Evolutionary conservation across 2,113 vertebrate species (phyloP).

Genomic region (Asarcornis scutulata): DNA sequence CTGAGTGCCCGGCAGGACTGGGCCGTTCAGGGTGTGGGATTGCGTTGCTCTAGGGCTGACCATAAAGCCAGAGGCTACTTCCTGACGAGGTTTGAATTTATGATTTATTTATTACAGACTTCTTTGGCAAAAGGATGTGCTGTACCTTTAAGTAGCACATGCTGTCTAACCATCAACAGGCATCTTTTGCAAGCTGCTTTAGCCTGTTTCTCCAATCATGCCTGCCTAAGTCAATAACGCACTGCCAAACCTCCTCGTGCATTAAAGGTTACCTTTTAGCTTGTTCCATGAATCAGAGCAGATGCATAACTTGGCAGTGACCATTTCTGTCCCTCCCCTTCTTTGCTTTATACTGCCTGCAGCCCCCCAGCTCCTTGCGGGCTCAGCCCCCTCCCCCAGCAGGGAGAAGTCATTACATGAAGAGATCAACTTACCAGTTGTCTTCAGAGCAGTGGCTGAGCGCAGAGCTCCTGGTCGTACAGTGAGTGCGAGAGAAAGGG

Average conservation of each 20-base stretch:
- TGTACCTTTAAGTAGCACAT: slow-evolving; percentile 52
- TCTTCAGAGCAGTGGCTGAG: slow-evolving; percentile 79
- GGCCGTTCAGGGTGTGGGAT: background rate
- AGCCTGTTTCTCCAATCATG: slow-evolving; percentile 64
- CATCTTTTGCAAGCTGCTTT: slow-evolving; percentile 28
- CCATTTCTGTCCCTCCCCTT: slow-evolving; percentile 76
- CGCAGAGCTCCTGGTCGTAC: slow-evolving; percentile 74
- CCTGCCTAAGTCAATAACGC: slow-evolving; percentile 68
- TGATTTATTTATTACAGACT: background rate
- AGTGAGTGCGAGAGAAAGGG: slow-evolving; percentile 34
- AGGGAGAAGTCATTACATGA: slow-evolving; percentile 82
- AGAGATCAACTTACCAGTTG: slow-evolving; percentile 90
- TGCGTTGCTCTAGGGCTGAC: background rate
- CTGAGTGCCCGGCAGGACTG: background rate
- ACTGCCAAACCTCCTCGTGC: slow-evolving; percentile 51
- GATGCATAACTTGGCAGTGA: slow-evolving; percentile 79
- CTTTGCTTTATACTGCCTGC: slow-evolving; percentile 72
- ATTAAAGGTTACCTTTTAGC: slow-evolving; percentile 70
- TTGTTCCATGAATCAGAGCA: slow-evolving; percentile 79
- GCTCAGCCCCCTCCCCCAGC: slow-evolving; percentile 80
- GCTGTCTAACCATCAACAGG: slow-evolving; percentile 41
- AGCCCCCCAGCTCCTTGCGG: slow-evolving; percentile 77
- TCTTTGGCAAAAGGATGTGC: background rate
- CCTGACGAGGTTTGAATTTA: background rate
- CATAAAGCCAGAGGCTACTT: background rate